Base-by-base conservation (phyloP, 2,113 vertebrate genomes). In the Oncorhynchus masou region DNA sequence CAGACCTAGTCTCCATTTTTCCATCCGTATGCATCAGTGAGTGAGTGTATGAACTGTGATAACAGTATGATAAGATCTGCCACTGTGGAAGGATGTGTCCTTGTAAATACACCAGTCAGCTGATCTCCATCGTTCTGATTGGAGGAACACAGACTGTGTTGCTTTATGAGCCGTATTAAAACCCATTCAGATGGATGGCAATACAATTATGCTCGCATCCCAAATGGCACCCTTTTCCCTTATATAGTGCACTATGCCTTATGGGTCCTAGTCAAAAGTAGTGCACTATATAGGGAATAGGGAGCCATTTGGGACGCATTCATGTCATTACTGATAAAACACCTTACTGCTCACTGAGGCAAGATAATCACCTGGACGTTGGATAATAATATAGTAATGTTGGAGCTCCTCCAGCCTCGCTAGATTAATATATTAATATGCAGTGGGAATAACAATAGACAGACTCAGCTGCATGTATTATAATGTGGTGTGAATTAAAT, bases 101-200 rank as follows among this genome's bases (percentile, higher is more conserved):
- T 95, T 95, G 94, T 94, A 95, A 95, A 93, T 96, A 94, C 95
- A 95, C 92, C 93, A 91, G 93, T 93, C 93, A 95, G 93, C 88
- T 90, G 85, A 88, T 92, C 89, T 91, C 88, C 88, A 71, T 89
- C 94, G 96, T 94, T 93, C 94, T 94, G 87, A 89, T 86, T 70
- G 74, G n/a, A 48, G 79, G 80, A 86, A 88, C 92, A 94, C 94
- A 86, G 92, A 94, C 94, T 85, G 94, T 92, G 95, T 93, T 96
- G 94, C 92, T 97, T 98, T 97, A 97, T 94, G 94, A 92, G 92
- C 94, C 92, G 94, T 95, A 94, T 94, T 94, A 96, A 96, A 90
- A 95, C 91, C 94, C 93, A 96, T 95, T 94, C 94, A 95, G 96
- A 95, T 94, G 94, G 94, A 89, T 27, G 93, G 92, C 94, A 93